These are phyloP conservation scores for Euclidia mi DNA, from an alignment of 2,888 invertebrate genomes.

Conservation along the genomic window DNA sequence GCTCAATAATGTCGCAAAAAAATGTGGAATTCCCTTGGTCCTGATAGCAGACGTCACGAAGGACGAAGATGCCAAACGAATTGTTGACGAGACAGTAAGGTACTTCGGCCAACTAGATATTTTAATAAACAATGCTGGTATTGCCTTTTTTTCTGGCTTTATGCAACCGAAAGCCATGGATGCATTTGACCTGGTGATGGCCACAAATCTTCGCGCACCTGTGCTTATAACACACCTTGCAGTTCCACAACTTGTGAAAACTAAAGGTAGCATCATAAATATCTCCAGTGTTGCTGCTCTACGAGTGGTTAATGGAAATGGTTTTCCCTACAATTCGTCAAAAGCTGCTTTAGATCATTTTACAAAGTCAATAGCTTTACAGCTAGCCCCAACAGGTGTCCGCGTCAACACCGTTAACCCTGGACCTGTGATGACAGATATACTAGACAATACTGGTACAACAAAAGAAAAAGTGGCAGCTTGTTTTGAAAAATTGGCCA, in stretches of 20 bases:
- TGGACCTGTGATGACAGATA: conserved; percentile 14
- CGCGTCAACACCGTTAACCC: conserved; percentile 16
- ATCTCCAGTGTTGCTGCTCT: conserved; percentile 59
- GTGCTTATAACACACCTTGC: conserved; percentile 37
- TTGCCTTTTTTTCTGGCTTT: conserved; percentile 9
- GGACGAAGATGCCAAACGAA: conserved; percentile 19
- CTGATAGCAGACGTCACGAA: conserved; percentile 21
- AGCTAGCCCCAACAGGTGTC: conserved; percentile 13
- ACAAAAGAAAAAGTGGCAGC: background rate
- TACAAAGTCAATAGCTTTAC: conserved; percentile 10
- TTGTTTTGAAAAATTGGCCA: background rate
- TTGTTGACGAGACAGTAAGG: conserved; percentile 14
- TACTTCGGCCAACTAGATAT: conserved; percentile 28
- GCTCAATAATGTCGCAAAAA: conserved; percentile 29
- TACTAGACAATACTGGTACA: conserved; percentile 6
- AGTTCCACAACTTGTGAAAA: conserved; percentile 45
- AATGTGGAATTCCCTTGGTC: conserved; percentile 10
- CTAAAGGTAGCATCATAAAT: conserved; percentile 93
- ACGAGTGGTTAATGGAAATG: background rate
- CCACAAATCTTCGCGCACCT: conserved; percentile 27
- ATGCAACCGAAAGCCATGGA: conserved; percentile 19
- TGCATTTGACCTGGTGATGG: conserved; percentile 21
- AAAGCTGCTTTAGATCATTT: conserved; percentile 22
- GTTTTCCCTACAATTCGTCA: conserved; percentile 30
- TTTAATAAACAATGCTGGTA: conserved; percentile 38